Evolutionary conservation across 1,140 invertebrate genomes (phyloP).

Genomic region (Drosophila ananassae): DNA sequence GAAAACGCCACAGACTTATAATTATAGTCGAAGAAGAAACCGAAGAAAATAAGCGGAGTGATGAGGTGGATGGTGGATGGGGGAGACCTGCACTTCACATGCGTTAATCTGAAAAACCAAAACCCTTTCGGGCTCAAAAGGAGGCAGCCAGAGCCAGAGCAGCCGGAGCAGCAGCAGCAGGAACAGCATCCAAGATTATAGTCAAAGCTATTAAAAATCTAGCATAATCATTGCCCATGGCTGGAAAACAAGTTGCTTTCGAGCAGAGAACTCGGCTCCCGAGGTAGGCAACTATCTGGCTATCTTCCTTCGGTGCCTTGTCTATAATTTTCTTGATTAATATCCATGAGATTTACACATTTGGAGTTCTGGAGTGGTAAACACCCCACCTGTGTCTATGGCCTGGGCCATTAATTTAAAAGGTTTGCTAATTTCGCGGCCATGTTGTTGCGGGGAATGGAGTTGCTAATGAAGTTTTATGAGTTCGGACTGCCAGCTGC

Average conservation of each 20-base stretch:
- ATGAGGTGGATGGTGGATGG: no score
- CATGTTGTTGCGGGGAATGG: slow-evolving; percentile 14
- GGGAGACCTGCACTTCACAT: slow-evolving; percentile 41
- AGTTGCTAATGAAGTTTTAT: slow-evolving; percentile 78
- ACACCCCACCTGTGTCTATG: background rate
- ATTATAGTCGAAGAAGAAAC: slow-evolving; percentile 55
- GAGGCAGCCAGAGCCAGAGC: background rate
- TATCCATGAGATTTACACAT: slow-evolving; percentile 77
- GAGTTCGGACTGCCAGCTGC: slow-evolving; percentile 63
- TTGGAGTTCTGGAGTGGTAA: slow-evolving; percentile 17
- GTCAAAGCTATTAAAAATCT: slow-evolving; percentile 80
- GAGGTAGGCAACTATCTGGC: slow-evolving; percentile 8
- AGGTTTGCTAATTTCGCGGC: slow-evolving; percentile 69
- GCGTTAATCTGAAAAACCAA: slow-evolving; percentile 62
- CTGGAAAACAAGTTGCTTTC: slow-evolving; percentile 49
- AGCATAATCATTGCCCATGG: slow-evolving; percentile 66
- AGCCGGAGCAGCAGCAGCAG: background rate
- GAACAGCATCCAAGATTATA: slow-evolving; percentile 64
- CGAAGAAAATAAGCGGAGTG: slow-evolving; percentile 6
- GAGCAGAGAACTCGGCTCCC: slow-evolving; percentile 5
- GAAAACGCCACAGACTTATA: slow-evolving; percentile 48
- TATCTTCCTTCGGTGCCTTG: slow-evolving; percentile 41
- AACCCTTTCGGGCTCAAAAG: slow-evolving; percentile 54
- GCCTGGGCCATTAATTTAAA: slow-evolving; percentile 68
- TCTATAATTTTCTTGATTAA: slow-evolving; percentile 81